Evolutionary conservation across 2,113 vertebrate species (phyloP), one percentile per base, ranked within the genome.

Genomic region (Rhabdornis inornatus): DNA sequence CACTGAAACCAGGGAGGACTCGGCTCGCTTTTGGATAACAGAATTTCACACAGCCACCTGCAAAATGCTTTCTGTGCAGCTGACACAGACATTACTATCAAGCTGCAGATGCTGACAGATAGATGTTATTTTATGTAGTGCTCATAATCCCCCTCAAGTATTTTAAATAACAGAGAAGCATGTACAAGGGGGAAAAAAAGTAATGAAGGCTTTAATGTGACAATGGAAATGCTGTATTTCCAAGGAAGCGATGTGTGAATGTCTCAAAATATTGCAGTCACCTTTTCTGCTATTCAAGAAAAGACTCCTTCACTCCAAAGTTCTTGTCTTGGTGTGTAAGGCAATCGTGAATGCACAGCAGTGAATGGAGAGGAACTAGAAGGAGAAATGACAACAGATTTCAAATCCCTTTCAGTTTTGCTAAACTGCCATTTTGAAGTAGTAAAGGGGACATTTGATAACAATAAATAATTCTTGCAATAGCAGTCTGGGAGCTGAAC

Each of bases 181-280:
- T 14, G 3, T 15, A 30, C 1, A 7, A 16, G 17, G 6, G 0
- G 0, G 3, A 8, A 12, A 16, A 21, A 42, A 50, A 13, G 7
- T 44, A 52, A 8, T 11, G 5, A 63, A 64, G 10, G 7, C 2
- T 72, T 80, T 55, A 55, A n/a, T n/a, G 6, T 11, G 33, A 44
- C 22, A 27, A 23, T 31, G 6, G 39, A 53, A 78, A 89, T 60
- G 33, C 8, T 74, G 7, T 30, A 42, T 9, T 47, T 71, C 27
- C 49, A 49, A 39, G 39, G 27, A 70, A 86, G 33, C 3, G 44
- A 2, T 15, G 50, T 23, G 40, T 25, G 18, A 71, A 79, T n/a
- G 27, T 75, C 22, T 55, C 13, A 63, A 65, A 68, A 70, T 33
- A 39, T 17, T 60, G 22, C 37, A 77, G 53, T 24, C 15, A 33